Conservation (phyloP, 2,797 vertebrate species). For the Natrix natrix region DNA sequence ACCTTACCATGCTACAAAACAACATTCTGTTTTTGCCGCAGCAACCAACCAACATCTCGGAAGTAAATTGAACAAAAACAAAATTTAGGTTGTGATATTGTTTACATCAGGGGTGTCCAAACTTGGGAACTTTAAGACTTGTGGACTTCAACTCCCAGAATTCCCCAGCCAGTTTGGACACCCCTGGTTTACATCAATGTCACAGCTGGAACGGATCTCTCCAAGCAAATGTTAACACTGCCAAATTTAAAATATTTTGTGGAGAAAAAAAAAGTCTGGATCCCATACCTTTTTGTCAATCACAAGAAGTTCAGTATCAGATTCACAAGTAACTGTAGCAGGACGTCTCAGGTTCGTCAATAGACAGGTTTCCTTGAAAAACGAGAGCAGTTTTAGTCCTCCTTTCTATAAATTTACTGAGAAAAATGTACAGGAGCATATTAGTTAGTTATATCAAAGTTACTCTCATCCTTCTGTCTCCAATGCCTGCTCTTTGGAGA, state of each 20-base stretch:
- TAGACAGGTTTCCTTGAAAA: slow-evolving; percentile 57
- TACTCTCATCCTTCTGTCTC: neutral
- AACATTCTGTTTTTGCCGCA: neutral
- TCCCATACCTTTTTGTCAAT: slow-evolving; percentile 52
- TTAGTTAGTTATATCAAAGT: neutral
- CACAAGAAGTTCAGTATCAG: slow-evolving; percentile 54
- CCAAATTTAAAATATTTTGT: neutral
- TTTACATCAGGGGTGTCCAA: neutral
- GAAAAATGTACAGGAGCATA: neutral
- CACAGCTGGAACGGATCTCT: neutral
- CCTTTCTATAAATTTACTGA: neutral
- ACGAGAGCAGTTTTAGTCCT: slow-evolving; percentile 8
- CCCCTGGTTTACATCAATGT: neutral
- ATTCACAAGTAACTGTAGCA: slow-evolving; percentile 54
- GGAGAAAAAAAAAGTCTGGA: neutral
- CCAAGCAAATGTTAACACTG: neutral
- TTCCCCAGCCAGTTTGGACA: too few species aligned
- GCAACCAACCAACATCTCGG: neutral
- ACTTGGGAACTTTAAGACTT: too few species aligned
- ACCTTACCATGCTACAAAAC: neutral
- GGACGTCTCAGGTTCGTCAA: slow-evolving; percentile 42
- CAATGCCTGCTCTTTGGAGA: neutral
- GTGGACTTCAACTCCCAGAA: too few species aligned
- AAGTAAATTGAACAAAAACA: neutral
- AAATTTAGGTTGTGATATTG: neutral